These are phyloP conservation scores for Zaprionus africanus DNA, from an alignment of 1,140 invertebrate species.

Conservation along the genomic window DNA sequence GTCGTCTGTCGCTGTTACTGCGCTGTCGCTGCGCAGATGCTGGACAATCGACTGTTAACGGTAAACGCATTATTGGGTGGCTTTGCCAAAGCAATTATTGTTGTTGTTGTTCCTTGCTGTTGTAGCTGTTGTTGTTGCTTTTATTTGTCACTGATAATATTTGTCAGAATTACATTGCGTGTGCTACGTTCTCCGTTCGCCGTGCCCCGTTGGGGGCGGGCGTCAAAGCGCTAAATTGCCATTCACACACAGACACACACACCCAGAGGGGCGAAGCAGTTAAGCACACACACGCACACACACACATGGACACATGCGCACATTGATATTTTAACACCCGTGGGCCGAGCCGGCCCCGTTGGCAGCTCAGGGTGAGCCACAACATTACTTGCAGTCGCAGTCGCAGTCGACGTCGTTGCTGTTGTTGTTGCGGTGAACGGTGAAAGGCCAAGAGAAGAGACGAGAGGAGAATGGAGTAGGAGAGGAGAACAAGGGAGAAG, in stretches of 20 bases:
- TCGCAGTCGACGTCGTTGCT: conserved; percentile 48
- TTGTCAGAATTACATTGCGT: conserved; percentile 46
- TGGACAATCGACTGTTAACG: conserved; percentile 48
- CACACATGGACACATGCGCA: neutral
- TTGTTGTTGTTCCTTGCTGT: conserved; percentile 7
- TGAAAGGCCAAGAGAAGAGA: conserved; percentile 67
- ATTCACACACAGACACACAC: conserved; percentile 26
- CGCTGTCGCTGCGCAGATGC: conserved; percentile 33
- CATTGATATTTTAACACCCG: conserved; percentile 67
- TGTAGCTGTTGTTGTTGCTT: conserved; percentile 1
- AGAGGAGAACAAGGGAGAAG: conserved; percentile 35
- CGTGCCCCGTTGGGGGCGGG: conserved; percentile 46
- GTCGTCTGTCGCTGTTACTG: conserved; percentile 17
- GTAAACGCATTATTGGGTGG: conserved; percentile 56
- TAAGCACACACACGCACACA: conserved; percentile 22
- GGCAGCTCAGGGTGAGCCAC: conserved; percentile 80
- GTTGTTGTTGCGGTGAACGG: conserved; percentile 73
- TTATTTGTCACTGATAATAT: conserved; percentile 45
- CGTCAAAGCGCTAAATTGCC: conserved; percentile 68
- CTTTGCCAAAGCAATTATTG: conserved; percentile 37
- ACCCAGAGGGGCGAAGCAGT: conserved; percentile 36
- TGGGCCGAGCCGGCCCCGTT: conserved; percentile 71
- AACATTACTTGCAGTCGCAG: conserved; percentile 66
- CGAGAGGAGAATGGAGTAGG: conserved; percentile 4
- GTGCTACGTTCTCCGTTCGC: conserved; percentile 29